These are phyloP conservation scores for Sphenodon punctatus DNA, from an alignment of 2,797 vertebrate genomes.

Conservation along the genomic window DNA sequence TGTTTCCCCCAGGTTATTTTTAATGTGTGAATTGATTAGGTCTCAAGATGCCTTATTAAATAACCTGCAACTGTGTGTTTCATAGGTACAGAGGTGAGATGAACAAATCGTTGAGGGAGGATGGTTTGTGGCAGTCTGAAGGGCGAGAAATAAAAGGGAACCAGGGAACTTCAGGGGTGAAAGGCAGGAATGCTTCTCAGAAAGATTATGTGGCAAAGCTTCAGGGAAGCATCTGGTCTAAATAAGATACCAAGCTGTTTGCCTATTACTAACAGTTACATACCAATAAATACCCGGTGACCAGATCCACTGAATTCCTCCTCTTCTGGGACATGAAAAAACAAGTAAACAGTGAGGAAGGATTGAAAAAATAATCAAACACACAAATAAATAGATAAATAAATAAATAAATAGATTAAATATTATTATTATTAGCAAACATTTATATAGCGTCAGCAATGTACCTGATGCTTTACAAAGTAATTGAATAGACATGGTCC, in stretches of 20 bases:
- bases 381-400: no score
- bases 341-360: not conserved
- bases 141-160: not conserved
- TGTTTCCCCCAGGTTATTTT: no score
- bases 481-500: no score
- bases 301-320: slow-evolving; percentile 84
- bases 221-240: not conserved
- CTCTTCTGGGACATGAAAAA: slow-evolving; percentile 79
- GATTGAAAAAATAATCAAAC: not conserved
- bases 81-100: no score
- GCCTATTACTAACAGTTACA: slow-evolving; percentile 49
- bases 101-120: not conserved
- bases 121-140: not conserved
- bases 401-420: no score
- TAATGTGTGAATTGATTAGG: no score
- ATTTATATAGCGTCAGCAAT: no score
- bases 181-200: not conserved
- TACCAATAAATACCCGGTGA: slow-evolving; percentile 78
- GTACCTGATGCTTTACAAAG: no score
- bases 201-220: not conserved
- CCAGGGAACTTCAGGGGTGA: not conserved
- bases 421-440: no score
- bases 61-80: no score
- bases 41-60: no score
- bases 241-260: not conserved